A percentile compares a stretch with the other conserved stretches of the same genome.
Evolutionary conservation across 1,140 invertebrate genomes (phyloP).

Genomic region (Heliconius hewitsoni): DNA sequence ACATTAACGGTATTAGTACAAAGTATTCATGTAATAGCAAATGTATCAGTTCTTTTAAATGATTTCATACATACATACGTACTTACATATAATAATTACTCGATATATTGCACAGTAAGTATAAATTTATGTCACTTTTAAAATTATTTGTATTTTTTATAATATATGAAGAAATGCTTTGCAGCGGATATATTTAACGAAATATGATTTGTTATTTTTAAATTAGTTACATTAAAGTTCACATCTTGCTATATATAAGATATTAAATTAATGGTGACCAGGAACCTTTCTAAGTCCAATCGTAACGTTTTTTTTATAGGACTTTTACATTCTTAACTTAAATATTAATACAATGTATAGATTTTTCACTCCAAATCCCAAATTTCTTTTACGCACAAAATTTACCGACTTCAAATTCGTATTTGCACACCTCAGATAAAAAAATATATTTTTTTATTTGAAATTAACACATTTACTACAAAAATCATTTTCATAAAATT

Average conservation of each 20-base stretch:
- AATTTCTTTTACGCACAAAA: too few relatives aligned
- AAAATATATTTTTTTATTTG: too few relatives aligned
- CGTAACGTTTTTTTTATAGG: neutral
- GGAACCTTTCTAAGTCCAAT: neutral
- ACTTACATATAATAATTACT: neutral
- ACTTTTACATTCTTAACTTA: neutral
- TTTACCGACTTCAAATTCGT: too few relatives aligned
- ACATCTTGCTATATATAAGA: neutral
- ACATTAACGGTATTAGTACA: neutral
- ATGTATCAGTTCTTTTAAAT: conserved; percentile 1
- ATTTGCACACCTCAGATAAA: too few relatives aligned
- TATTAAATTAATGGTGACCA: neutral
- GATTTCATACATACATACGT: neutral
- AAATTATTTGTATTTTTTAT: neutral
- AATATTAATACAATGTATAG: neutral
- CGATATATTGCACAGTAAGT: neutral
- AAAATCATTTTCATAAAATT: too few relatives aligned
- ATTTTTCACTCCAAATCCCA: too few relatives aligned
- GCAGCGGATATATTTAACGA: neutral
- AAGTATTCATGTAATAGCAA: neutral
- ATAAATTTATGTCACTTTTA: neutral
- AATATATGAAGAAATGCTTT: neutral
- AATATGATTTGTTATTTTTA: neutral
- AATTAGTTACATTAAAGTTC: neutral
- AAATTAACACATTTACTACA: too few relatives aligned